Evolutionary conservation across 2,797 vertebrate species (phyloP).

Genomic region (Octomys mimax): DNA sequence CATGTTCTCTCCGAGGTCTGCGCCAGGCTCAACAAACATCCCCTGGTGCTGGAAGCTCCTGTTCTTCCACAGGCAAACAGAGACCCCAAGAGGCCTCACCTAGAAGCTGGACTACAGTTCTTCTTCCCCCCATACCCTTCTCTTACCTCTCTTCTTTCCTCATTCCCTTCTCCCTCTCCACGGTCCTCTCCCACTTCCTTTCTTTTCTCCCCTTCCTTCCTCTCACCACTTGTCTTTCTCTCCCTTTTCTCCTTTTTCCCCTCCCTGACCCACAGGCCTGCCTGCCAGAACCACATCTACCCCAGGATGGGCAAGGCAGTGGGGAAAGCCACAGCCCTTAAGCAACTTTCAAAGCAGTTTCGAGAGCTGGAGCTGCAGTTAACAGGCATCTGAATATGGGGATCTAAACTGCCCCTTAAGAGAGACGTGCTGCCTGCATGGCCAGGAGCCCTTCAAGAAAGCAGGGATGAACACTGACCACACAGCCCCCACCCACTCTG

Average conservation of each 20-base stretch:
- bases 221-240: background rate
- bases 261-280: background rate
- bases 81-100: background rate
- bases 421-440: background rate
- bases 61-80: background rate
- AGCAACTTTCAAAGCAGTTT: background rate
- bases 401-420: background rate
- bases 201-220: background rate
- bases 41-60: background rate
- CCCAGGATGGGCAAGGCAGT: background rate
- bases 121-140: background rate
- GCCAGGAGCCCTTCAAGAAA: background rate
- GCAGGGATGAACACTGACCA: too few relatives aligned
- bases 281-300: background rate
- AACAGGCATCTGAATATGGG: rapidly evolving
- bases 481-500: background rate
- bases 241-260: background rate
- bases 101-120: background rate
- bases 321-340: background rate
- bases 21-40: background rate
- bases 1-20: background rate
- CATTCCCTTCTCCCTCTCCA: background rate
- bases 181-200: background rate
- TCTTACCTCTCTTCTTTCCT: background rate
- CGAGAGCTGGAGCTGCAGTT: background rate